phyloP scores from a whole-genome alignment of 2,797 vertebrate genomes.

The Pogonophryne albipinna region DNA sequence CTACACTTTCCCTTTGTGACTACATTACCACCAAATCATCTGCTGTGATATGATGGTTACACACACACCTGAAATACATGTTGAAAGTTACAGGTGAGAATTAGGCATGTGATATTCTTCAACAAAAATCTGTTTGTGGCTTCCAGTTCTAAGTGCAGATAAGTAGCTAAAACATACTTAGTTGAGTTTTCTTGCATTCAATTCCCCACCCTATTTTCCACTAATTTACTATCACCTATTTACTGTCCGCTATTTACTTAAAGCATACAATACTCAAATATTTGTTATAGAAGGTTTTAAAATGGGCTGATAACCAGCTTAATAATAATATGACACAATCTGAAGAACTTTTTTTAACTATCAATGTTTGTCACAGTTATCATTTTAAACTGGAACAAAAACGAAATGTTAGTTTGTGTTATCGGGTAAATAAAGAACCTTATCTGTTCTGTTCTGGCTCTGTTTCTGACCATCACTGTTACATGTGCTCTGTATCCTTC shows the following conservation, averaged over 20 bases:
- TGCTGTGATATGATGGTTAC: neutral
- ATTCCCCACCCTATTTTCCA: neutral
- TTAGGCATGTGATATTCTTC: neutral
- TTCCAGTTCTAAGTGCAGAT: neutral
- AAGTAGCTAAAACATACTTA: no score
- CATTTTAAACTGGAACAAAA: neutral
- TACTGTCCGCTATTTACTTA: neutral
- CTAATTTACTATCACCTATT: neutral
- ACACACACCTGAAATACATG: neutral
- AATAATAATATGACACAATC: neutral
- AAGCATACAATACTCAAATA: neutral
- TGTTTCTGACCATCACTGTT: conserved; percentile 12
- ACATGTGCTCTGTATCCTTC: conserved; percentile 36
- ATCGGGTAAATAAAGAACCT: neutral
- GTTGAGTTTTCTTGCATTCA: neutral
- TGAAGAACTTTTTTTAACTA: neutral
- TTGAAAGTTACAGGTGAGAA: neutral
- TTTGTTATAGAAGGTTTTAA: neutral
- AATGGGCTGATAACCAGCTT: neutral
- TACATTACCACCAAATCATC: neutral
- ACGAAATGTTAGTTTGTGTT: neutral
- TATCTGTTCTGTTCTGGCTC: conserved; percentile 1
- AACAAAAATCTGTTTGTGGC: neutral
- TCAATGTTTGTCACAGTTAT: neutral
- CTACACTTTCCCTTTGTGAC: neutral